Base-by-base conservation (phyloP, 1,140 invertebrate genomes). In the Globodera ellingtonae region DNA sequence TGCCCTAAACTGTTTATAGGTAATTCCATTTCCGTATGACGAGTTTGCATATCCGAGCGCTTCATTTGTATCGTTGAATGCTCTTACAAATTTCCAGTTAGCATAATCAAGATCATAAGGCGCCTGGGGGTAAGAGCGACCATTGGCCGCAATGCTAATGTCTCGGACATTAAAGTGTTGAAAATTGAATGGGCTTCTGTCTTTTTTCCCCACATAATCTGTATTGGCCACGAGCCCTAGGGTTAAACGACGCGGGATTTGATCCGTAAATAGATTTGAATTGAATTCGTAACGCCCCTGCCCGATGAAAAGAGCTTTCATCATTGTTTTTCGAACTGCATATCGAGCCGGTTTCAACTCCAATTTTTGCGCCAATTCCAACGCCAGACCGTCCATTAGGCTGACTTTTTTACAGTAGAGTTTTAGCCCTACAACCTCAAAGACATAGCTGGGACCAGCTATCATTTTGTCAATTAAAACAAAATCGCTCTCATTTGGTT, bases 151-250 rank as follows among this genome's bases (percentile, higher is more conserved):
- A 44, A 79, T 46, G n/a, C n/a, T 24, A 13, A 79, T 56, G 5
- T 80, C 76, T 80, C 78, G 15, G 0, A 80, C 10, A 79, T 79
- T 80, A n/a, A 79, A 80, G 0, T 21, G 77, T 79, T 79, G 8
- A n/a, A 80, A 79, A 10, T 78, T 80, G 35, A 79, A 79, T 0
- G 78, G 78, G 6, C 77, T 79, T 79, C 46, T 80, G 15, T 8
- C 56, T 5, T 6, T 67, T 5, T 15, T 15, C 13, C 76, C 78
- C 10, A 80, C 75, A 62, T 80, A 79, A 13, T n/a, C 77, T 0
- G n/a, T 6, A 13, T 79, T 79, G 3, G n/a, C 72, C 18, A 79
- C 78, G 15, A 79, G n/a, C 10, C 46, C 78, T 9, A 78, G 21
- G 18, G 78, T 46, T 24, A 79, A 9, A 47, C 75, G 59, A 2